phyloP scores from a whole-genome alignment of 2,797 vertebrate genomes.

The Cynodonichthys magdalenae region DNA sequence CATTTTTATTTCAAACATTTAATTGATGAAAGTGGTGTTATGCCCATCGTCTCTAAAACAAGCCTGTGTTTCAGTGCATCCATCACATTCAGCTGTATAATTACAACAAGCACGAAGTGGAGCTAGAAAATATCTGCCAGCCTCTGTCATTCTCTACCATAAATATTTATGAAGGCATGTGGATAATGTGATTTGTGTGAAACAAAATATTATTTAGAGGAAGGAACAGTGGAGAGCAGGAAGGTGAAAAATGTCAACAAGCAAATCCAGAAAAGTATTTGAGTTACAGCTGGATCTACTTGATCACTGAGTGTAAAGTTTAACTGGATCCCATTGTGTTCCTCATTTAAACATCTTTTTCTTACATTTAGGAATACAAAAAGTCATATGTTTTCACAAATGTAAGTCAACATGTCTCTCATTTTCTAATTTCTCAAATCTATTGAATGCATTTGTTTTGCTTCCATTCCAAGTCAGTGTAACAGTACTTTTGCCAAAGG shows the following conservation, averaged over 20 bases:
- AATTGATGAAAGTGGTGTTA: background rate
- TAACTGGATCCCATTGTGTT: no score
- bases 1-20: background rate
- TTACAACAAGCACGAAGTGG: constrained; percentile 24
- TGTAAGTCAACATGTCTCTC: no score
- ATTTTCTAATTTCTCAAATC: no score
- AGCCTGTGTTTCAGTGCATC: background rate
- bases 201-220: constrained; percentile 43
- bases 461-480: no score
- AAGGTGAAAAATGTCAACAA: constrained; percentile 28
- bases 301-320: no score
- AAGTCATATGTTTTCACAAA: no score
- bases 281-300: no score
- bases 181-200: constrained; percentile 54
- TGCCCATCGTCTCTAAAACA: background rate
- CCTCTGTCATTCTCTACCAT: constrained; percentile 21
- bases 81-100: constrained; percentile 7
- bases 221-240: constrained; percentile 8
- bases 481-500: no score
- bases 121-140: constrained; percentile 11
- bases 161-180: constrained; percentile 57
- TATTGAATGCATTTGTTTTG: no score
- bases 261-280: background rate
- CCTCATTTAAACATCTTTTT: no score
- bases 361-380: no score